Evolutionary conservation across 2,888 invertebrate species (phyloP), one percentile per base, ranked within the genome.

Genomic region (Hydrotaea cyrtoneurina): DNA sequence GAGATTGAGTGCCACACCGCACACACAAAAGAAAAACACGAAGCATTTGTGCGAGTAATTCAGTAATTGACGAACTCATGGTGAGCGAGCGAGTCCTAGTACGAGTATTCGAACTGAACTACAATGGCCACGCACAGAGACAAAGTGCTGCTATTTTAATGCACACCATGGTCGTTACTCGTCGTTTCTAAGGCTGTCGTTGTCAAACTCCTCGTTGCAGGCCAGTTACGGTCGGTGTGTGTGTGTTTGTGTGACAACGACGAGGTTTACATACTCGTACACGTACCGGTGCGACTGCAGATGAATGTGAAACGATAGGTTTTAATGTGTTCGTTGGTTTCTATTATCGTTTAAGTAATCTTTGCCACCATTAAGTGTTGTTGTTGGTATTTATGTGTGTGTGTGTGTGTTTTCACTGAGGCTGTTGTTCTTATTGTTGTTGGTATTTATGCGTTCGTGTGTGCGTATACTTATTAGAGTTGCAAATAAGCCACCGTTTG

Each of bases 401-500:
- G 55, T 26, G 26, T 59, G 15, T 59, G 26, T 59, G 31, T 4
- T 26, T 21, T 21, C 31, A 4, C 31, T 7, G 31, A 2, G 2
- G 31, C 31, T 31, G 31, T 31, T 69, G 31, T 31, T 31, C 3
- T 69, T 31, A 7, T 31, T 69, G 31, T 31, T 31, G 31, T 69
- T 69, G 46, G 7, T 46, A 23, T 26, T 23, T 59, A 19, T 59
- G 31, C 31, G 26, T 59, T 2, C 31, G 59, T 21, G 55, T 59
- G 59, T 59, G 23, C 86, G 88, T 89, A 87, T 88, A 88, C 89
- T 89, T 89, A 89, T 89, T 89, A 89, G 88, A 88, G 89, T 89
- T 89, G 89, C 88, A 89, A 89, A 89, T 89, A 89, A 89, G 88
- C 89, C 89, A 89, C 88, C 88, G 88, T 86, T 87, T 69, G 77